These are phyloP conservation scores for Pelvicachromis taeniatus DNA, from an alignment of 2,113 vertebrate species.

Conservation along the genomic window DNA sequence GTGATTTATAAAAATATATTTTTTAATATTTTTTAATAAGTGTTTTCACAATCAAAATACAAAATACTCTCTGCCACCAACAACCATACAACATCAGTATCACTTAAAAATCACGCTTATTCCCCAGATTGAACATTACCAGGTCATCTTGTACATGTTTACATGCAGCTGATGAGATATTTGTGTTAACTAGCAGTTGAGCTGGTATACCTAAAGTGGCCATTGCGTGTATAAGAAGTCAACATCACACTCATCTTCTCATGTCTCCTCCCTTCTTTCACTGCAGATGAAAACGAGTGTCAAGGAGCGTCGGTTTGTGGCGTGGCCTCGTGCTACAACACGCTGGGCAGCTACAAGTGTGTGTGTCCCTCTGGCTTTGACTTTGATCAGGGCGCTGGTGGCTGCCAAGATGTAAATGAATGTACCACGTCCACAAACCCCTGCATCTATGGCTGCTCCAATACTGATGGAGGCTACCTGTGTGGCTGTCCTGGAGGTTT, in stretches of 20 bases:
- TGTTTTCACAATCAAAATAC: neutral
- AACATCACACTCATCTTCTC: neutral
- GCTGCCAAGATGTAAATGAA: slow-evolving; percentile 92
- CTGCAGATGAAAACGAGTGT: slow-evolving; percentile 90
- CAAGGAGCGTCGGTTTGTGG: slow-evolving; percentile 76
- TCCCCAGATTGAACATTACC: neutral
- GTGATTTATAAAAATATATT: too few relatives aligned
- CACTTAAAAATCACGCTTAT: too few relatives aligned
- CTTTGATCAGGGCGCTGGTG: slow-evolving; percentile 77
- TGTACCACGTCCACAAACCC: slow-evolving; percentile 76
- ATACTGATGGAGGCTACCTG: slow-evolving; percentile 88
- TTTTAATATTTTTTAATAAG: neutral
- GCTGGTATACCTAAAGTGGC: neutral
- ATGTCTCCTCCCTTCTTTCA: neutral
- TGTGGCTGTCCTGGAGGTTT: slow-evolving; percentile 90
- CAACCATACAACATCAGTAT: rapidly evolving
- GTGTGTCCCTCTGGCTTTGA: slow-evolving; percentile 92
- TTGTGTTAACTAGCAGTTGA: neutral
- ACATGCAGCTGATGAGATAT: neutral
- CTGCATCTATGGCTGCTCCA: slow-evolving; percentile 90
- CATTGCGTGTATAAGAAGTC: neutral
- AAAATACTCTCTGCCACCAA: neutral
- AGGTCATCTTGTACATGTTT: neutral
- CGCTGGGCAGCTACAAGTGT: slow-evolving; percentile 89
- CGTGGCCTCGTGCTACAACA: slow-evolving; percentile 93